Conservation (phyloP, 2,888 invertebrate species). For the Pyrrhosoma nymphula region DNA sequence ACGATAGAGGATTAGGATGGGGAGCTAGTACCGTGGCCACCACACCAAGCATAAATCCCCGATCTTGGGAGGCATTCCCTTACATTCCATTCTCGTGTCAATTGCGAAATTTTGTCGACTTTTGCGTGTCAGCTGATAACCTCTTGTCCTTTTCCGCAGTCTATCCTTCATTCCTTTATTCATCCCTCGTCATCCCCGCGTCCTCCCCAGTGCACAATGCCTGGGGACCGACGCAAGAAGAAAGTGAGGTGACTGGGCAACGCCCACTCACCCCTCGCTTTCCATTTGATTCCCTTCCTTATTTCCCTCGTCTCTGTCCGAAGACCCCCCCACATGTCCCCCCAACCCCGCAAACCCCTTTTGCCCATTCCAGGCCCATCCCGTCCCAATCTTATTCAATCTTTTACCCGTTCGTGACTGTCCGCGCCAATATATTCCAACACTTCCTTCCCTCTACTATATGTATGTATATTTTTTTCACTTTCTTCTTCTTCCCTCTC, state of each 20-base stretch:
- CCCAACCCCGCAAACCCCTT: background rate
- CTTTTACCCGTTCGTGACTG: background rate
- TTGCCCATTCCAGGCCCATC: constrained; percentile 19
- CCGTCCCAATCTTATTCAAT: constrained; percentile 33
- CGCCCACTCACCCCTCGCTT: background rate
- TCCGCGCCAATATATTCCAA: constrained; percentile 19
- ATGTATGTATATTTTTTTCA: background rate
- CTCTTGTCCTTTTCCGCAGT: background rate
- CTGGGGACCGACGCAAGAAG: background rate
- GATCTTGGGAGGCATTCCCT: no score
- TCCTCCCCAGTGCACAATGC: background rate
- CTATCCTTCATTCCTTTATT: background rate
- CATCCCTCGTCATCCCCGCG: background rate
- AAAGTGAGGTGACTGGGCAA: background rate
- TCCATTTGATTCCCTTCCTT: background rate
- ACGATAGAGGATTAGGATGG: no score
- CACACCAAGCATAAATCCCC: no score
- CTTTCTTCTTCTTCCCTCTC: background rate
- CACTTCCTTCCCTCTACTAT: background rate
- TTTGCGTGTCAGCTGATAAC: no score
- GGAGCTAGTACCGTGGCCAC: no score
- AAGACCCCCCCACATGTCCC: background rate
- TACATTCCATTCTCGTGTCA: no score
- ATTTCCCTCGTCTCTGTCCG: background rate
- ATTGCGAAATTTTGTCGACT: no score